Evolutionary conservation across 1,140 invertebrate genomes (phyloP).

Genomic region (Tribolium madens): DNA sequence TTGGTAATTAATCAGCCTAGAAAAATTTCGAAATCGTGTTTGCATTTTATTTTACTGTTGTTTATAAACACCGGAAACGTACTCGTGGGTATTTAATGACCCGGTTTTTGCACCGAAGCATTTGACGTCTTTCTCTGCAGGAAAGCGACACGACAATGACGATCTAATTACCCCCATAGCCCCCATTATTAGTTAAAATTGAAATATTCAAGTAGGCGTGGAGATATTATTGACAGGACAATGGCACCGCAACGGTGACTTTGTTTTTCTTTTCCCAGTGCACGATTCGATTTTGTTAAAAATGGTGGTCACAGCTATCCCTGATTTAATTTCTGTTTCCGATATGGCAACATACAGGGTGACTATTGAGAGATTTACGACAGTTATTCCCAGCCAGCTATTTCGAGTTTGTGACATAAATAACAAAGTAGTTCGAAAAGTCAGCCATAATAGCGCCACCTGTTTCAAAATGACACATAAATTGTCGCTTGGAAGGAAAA

Average conservation of each 20-base stretch:
- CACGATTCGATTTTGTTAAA: neutral
- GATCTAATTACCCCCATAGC: constrained; percentile 25
- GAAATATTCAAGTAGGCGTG: constrained; percentile 12
- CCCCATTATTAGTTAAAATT: constrained; percentile 26
- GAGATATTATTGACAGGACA: constrained; percentile 12
- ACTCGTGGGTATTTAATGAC: constrained; percentile 7
- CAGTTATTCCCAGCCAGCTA: no score
- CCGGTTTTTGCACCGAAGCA: neutral
- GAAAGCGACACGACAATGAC: neutral
- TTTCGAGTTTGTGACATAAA: no score
- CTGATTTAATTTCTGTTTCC: no score
- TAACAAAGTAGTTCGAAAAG: neutral
- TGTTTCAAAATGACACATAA: neutral
- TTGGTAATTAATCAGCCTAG: neutral
- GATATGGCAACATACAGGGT: no score
- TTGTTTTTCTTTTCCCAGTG: neutral
- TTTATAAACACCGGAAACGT: constrained; percentile 26
- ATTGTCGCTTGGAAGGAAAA: neutral
- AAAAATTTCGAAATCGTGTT: constrained; percentile 13
- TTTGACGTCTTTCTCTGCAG: neutral
- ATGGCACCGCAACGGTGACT: neutral
- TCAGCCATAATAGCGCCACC: neutral
- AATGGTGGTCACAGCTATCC: neutral
- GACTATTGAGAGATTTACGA: no score
- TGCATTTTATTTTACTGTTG: constrained; percentile 1